Conservation (phyloP, 2,888 invertebrate genomes). For the Ephialtes manifestator region DNA sequence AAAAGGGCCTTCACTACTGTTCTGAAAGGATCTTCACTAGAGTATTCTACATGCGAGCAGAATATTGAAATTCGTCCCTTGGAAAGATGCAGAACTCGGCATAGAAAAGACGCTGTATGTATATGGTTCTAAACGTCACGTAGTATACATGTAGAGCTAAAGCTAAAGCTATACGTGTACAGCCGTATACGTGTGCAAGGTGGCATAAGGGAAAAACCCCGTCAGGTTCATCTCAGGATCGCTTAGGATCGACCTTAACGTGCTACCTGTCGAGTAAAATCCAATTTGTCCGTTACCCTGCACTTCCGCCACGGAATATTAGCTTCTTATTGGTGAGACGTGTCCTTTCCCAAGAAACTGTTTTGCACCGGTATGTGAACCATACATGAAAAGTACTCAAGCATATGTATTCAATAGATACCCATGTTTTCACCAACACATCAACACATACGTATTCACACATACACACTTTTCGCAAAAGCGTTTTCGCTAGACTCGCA, state of each 20-base stretch:
- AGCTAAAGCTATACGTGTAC: background rate
- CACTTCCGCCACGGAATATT: constrained; percentile 60
- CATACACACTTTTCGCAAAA: constrained; percentile 9
- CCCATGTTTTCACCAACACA: constrained; percentile 9
- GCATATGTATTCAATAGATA: constrained; percentile 11
- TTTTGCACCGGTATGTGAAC: constrained; percentile 25
- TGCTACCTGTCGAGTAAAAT: constrained; percentile 62
- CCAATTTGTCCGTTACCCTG: constrained; percentile 64
- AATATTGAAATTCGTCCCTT: background rate
- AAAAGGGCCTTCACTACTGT: background rate
- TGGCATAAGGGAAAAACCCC: constrained; percentile 47
- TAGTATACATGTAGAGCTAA: background rate
- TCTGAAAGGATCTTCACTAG: background rate
- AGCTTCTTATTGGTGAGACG: constrained; percentile 69
- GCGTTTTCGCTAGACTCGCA: background rate
- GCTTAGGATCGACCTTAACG: constrained; percentile 62
- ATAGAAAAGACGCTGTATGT: background rate
- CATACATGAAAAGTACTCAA: background rate
- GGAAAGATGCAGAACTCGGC: background rate
- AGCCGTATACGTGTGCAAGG: background rate
- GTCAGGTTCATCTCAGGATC: constrained; percentile 59
- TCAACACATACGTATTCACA: background rate
- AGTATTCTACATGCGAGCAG: background rate
- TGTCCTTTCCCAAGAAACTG: constrained; percentile 45
- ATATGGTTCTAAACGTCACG: background rate